Percentiles rank a stretch among this genome's conserved stretches.
These are phyloP conservation scores for Caenorhabditis becei DNA, from an alignment of 2,888 invertebrate species.

Conservation along the genomic window DNA sequence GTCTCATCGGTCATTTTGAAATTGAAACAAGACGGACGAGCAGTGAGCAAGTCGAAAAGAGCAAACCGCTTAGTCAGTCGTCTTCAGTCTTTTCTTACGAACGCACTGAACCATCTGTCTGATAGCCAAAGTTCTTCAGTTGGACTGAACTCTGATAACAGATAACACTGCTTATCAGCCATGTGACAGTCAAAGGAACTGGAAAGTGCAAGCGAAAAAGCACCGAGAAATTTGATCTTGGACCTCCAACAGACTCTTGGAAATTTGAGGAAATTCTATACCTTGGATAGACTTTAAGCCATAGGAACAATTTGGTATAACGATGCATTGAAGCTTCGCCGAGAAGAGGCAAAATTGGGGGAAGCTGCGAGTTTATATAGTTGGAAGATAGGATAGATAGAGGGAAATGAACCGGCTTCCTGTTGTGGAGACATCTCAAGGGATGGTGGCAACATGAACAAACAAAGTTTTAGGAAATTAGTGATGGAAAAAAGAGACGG, in stretches of 20 bases:
- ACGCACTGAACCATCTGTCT: not conserved
- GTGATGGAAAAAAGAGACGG: not conserved
- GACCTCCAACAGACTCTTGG: not conserved
- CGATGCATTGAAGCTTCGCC: slow-evolving; percentile 18
- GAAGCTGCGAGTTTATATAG: not conserved
- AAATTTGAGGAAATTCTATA: slow-evolving; percentile 19
- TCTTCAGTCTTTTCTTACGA: not conserved
- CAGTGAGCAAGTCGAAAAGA: not conserved
- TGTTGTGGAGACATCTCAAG: not conserved
- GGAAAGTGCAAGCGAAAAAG: not conserved
- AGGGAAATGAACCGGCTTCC: not conserved
- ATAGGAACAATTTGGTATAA: slow-evolving; percentile 13
- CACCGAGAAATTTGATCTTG: slow-evolving; percentile 1
- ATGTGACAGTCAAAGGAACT: not conserved
- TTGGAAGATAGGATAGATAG: not conserved
- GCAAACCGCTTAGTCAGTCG: not conserved
- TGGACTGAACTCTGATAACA: slow-evolving; percentile 3
- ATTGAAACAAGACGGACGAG: slow-evolving; percentile 4
- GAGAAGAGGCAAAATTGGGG: not conserved
- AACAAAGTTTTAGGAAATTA: too few species aligned
- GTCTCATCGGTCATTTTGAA: slow-evolving; percentile 3
- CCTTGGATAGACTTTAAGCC: slow-evolving; percentile 32
- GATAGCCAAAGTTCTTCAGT: not conserved
- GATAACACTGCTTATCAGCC: not conserved
- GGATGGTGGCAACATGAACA: not conserved